Evolutionary conservation across 2,113 vertebrate genomes (phyloP).

Genomic region (Sander vitreus): DNA sequence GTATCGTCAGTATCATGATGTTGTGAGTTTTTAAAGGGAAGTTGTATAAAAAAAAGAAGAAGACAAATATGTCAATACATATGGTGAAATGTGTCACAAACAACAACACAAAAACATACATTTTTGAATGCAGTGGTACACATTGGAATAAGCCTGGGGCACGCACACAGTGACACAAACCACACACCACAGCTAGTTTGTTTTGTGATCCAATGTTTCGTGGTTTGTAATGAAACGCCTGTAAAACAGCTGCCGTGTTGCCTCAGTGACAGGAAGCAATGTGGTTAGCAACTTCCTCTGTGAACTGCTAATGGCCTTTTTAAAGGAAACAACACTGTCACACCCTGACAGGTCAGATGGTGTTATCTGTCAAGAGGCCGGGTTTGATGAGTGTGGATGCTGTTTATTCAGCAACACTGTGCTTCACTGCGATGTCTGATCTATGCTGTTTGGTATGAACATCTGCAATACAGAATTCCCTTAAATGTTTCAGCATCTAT

Average conservation of each 20-base stretch:
- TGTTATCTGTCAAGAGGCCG: not conserved
- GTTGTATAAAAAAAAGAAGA: not conserved
- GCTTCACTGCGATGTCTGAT: constrained; percentile 6
- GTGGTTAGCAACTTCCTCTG: constrained; percentile 48
- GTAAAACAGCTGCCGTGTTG: constrained; percentile 25
- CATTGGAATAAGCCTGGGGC: not conserved
- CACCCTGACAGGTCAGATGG: constrained; percentile 27
- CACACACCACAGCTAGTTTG: constrained; percentile 14
- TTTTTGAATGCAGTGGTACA: not conserved
- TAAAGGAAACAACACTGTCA: constrained; percentile 38
- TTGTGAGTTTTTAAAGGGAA: not conserved
- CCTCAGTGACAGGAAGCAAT: constrained; percentile 52
- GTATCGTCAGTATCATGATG: not conserved
- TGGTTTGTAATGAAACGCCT: not conserved
- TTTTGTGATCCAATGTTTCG: constrained; percentile 1
- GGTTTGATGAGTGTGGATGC: not conserved
- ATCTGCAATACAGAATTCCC: constrained; percentile 7
- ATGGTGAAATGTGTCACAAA: not conserved
- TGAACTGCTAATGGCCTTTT: not conserved
- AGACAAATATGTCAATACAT: not conserved
- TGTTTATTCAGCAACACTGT: not conserved
- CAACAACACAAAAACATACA: no score
- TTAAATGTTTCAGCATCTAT: not conserved
- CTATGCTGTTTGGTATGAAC: constrained; percentile 25
- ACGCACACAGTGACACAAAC: not conserved